Base-by-base conservation (phyloP, 2,888 invertebrate species). In the Luperina nickerlii region DNA sequence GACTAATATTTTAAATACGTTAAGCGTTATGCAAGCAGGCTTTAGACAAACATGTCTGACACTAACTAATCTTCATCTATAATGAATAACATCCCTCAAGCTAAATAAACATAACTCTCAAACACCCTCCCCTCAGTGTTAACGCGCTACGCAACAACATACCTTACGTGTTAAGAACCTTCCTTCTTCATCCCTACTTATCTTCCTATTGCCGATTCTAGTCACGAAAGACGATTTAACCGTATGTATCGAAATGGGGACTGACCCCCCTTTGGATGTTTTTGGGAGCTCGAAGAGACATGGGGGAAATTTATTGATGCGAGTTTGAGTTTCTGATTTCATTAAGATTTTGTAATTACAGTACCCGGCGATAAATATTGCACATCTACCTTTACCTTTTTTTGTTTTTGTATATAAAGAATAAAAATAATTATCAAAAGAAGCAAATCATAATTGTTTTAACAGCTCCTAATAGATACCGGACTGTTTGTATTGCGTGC, bases 221-320 rank as follows among this genome's bases (percentile, higher is more conserved):
- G 85, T 90, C 93, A 93, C 93, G 93, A 79, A 65, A 76, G 81
- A 81, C 91, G 90, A 92, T 93, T 91, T 92, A 93, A 92, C 90
- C 91, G 83, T 88, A 89, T 91, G 90, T 91, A 90, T 90, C 90
- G 88, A 85, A 92, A 91, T 85, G 78, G 82, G 79, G 67, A 78
- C 32, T 83, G 76, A 80, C 82, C 78, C 77, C 66, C 63, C 74
- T 73, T 68, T 62, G 77, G 57, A n/a, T 76, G 38, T 77, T 88
- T 89, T 86, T 65, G 66, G 79, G 32, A 72, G n/a, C 24, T 75
- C 20, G 5, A 48, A 18, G 62, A 13, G 51, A n/a, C 38, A 68
- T 54, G 24, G 62, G 60, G 18, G 51, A 66, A 66, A 66, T 38
- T 18, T 68, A 27, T 63, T 63, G 62, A 45, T 54, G 51, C 15